Base-by-base conservation (phyloP, 2,113 vertebrate species). In the Psammodynastes pulverulentus region DNA sequence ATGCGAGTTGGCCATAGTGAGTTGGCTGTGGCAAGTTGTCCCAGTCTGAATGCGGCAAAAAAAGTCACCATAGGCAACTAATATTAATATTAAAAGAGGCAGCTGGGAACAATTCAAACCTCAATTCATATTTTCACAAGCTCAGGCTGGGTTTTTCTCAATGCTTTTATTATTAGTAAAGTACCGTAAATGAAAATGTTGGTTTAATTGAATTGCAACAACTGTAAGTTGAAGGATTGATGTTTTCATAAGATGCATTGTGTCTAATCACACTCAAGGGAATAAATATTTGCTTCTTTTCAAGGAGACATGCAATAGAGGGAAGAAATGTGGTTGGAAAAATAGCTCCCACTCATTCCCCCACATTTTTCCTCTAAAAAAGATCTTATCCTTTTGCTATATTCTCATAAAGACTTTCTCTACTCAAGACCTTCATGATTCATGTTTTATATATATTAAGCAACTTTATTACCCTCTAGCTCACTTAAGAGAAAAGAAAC, bases 201-300 rank as follows among this genome's bases (percentile, higher is more conserved):
- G 39, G 8, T 17, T 13, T 54, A 34, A 34, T 49, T 90, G 24
- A 92, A 53, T 46, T 46, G 34, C 26, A 84, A 79, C 17, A 45
- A 9, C 51, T 88, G 43, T 19, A 46, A n/a, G 34, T 39, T 87
- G 72, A 45, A 26, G 39, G 26, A 79, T 46, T n/a, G 23, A 84
- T 53, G 52, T 10, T 92, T 88, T 54, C 49, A 88, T 79, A 52
- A 39, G 3, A 88, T 88, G n/a, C 23, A 45, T 49, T 91, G 34
- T 54, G 5, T 51, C 15, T 54, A 88, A 88, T 15, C 29, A 21
- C 21, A 84, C 67, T 54, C 54, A 48, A 48, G 17, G 34, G 19
- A 84, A 56, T 92, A 26, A 92, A 79, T 17, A 46, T 46, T 88
- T 92, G 62, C 21, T 86, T 84, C 26, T 92, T 89, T 89, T 56